These are phyloP conservation scores for Nymphalis polychloros DNA, from an alignment of 2,888 invertebrate genomes.

Conservation along the genomic window DNA sequence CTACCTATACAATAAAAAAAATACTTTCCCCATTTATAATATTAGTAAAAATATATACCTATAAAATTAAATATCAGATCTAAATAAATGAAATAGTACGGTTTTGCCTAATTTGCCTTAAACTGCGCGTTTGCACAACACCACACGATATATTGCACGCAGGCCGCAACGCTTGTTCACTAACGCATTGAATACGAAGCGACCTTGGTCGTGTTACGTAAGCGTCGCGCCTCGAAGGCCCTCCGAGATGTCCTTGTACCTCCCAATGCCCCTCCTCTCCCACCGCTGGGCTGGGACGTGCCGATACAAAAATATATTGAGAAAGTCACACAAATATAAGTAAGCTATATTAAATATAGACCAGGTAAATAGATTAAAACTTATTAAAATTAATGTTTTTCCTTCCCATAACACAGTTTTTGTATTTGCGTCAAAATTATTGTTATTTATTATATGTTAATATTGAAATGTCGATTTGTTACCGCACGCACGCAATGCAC, in stretches of 20 bases:
- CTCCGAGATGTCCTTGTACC: conserved; percentile 51
- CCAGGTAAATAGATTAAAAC: not conserved
- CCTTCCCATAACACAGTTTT: not conserved
- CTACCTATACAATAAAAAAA: too few relatives aligned
- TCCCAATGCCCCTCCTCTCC: conserved; percentile 30
- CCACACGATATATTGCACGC: not conserved
- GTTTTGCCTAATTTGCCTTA: not conserved
- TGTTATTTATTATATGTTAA: not conserved
- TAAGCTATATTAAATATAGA: not conserved
- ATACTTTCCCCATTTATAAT: not conserved
- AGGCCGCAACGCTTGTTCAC: conserved; percentile 5
- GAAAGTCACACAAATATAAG: not conserved
- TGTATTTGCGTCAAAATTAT: not conserved
- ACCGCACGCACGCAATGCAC: not conserved
- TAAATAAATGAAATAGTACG: not conserved
- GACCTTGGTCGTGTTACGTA: conserved; percentile 64
- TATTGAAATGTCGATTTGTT: not conserved
- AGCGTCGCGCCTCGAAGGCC: conserved; percentile 67
- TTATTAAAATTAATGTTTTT: not conserved
- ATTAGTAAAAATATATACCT: not conserved
- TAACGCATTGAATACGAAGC: conserved; percentile 41
- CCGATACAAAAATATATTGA: too few relatives aligned
- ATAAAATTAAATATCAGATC: too few relatives aligned
- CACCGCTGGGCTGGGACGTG: conserved; percentile 9
- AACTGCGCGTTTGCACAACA: not conserved